Conservation (phyloP, 2,797 vertebrate species). For the Staurois parvus region DNA sequence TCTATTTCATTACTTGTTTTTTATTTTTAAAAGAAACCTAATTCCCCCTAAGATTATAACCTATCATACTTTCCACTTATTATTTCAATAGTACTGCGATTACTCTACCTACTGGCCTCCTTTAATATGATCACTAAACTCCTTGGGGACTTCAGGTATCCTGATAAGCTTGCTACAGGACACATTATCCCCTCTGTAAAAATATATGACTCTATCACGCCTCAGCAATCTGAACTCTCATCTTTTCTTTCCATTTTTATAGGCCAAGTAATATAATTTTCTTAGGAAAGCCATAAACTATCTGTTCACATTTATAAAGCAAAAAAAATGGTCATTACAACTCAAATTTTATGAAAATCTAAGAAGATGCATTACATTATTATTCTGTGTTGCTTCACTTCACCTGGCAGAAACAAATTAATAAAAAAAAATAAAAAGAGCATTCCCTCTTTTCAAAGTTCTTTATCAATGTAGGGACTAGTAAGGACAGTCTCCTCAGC, state of each 20-base stretch:
- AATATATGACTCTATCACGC: conserved; percentile 66
- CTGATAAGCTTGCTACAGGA: neutral
- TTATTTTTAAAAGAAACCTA: too few species aligned
- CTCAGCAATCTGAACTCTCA: conserved; percentile 59
- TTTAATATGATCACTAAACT: neutral
- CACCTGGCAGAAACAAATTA: conserved; percentile 36
- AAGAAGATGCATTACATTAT: conserved; percentile 56
- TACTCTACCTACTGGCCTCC: neutral
- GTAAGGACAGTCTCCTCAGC: neutral
- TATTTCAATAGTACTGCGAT: neutral
- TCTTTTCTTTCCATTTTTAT: conserved; percentile 65
- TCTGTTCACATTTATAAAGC: conserved; percentile 66
- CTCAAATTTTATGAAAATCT: conserved; percentile 64
- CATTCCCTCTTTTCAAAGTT: neutral
- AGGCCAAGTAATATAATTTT: conserved; percentile 62
- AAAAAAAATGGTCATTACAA: conserved; percentile 60
- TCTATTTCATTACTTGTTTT: too few species aligned
- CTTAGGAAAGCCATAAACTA: conserved; percentile 63
- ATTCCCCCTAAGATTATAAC: too few species aligned
- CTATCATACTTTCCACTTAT: too few species aligned
- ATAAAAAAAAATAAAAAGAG: conserved; percentile 29
- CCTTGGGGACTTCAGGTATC: neutral
- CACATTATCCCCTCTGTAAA: conserved; percentile 59
- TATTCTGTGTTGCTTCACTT: conserved; percentile 31
- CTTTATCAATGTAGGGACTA: neutral